Evolutionary conservation across 2,797 vertebrate genomes (phyloP), one percentile per base, ranked within the genome.

Genomic region (Mus minutoides): DNA sequence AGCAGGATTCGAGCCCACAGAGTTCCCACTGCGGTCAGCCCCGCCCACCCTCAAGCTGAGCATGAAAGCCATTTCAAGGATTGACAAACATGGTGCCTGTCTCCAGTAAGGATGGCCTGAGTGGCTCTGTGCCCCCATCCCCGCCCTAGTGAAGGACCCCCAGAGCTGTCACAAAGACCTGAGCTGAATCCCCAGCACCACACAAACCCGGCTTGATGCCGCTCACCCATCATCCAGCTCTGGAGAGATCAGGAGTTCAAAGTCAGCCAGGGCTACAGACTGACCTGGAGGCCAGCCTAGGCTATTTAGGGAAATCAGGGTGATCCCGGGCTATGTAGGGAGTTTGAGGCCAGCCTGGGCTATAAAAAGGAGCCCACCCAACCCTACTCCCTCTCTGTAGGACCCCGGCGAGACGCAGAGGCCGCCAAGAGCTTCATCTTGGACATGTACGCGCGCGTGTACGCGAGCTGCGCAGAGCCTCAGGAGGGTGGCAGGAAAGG

Each of bases 351-450:
- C 31, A 69, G 43, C 6, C 82, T 84, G 60, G 40, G 40, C 26
- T 67, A 52, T 43, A 16, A 4, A 69, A 52, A 22, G 58, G 10
- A 34, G 60, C 29, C 26, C 71, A 71, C 26, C 80, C 90, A 24
- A 93, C 34, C 4, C 19, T 37, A 34, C 12, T 6, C 31, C 60
- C 6, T 22, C 62, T 54, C 43, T 6, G 14, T 79, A 98, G 98
- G 98, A 46, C 98, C 98, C 3, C 96, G 80, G 46, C 95, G 46
- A 46, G 98, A 98, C 3, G 93, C 91, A 0, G 94, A 97, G 29
- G 98, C 98, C 0, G 98, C 98, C 67, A 98, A 98, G 92, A 16
- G 75, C 16, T 98, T 98, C 91, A 98, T 98, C 90, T 94, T 96
- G 62, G 95, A 97, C 37, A 97, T 97, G 97, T 98, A 98, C 83